Evolutionary conservation across 2,113 vertebrate genomes (phyloP), one percentile per base, ranked within the genome.

Genomic region (Pachypanchax playfairii): DNA sequence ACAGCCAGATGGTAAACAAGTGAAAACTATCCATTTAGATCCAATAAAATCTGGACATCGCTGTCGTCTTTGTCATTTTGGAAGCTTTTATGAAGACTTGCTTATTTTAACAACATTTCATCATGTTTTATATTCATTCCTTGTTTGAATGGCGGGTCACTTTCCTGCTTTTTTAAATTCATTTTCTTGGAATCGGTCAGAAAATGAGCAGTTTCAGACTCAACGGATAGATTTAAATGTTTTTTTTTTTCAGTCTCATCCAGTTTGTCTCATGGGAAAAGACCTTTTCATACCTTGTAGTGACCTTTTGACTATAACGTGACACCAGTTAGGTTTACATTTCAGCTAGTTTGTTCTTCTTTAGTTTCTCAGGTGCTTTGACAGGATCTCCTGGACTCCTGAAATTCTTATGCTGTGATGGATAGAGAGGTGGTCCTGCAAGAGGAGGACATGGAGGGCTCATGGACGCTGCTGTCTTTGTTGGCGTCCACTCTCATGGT

Each of bases 401-500:
- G 54, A 75, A 41, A n/a, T 28, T 28, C 28, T 15, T 35, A 7
- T 5, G 1, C 4, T 3, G 74, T 28, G 56, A 88, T 85, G 85
- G 79, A 87, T 53, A 49, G 62, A 25, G 85, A 66, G 24, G 81
- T 52, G 64, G 50, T 65, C 47, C 47, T 82, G 15, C 72, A 80
- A 46, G 77, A 77, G 36, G 73, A 82, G 49, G 70, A 70, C 31
- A 54, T 69, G 75, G 89, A 82, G 31, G 78, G 53, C 11, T 83
- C 82, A 0, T 91, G 90, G 91, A 67, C 70, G 2, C 46, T 92
- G 41, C 61, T 93, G 41, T 90, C 92, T 14, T 90, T 87, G 90
- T 14, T 89, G 29, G 91, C 92, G 0, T 92, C 92, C 20, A 79
- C 79, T 6, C 24, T 94, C 56, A 93, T 94, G 88, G 90, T 94